Evolutionary conservation across 2,888 invertebrate genomes (phyloP).

Genomic region (Trachelus iudaicus): DNA sequence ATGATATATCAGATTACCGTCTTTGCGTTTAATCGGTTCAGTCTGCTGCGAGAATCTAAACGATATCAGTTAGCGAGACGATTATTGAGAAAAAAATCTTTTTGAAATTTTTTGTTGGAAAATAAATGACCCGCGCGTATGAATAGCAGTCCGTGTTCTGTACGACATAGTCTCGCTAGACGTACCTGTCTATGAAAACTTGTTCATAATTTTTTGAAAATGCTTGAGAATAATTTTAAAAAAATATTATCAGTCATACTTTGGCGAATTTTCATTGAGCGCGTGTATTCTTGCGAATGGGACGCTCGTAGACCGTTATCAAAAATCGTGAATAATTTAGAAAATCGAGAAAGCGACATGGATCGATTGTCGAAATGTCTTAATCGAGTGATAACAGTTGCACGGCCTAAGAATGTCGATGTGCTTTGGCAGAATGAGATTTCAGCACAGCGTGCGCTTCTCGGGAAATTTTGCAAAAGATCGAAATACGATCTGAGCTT

Average conservation of each 20-base stretch:
- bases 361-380: background rate
- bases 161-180: no score
- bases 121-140: no score
- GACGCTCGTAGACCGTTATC: no score
- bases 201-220: no score
- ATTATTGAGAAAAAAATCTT: no score
- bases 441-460: background rate
- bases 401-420: background rate
- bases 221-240: background rate
- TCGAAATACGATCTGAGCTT: background rate
- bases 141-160: no score
- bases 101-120: no score
- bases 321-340: no score
- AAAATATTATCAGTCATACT: background rate
- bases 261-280: background rate
- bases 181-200: no score
- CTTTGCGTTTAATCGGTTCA: no score
- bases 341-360: background rate
- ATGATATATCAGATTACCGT: background rate
- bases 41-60: no score
- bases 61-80: no score
- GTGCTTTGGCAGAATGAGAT: conserved; percentile 7
- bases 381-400: background rate
- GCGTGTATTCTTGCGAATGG: background rate
- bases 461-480: conserved; percentile 1